Conservation (phyloP, 2,888 invertebrate genomes). For the Tipula lateralis region DNA sequence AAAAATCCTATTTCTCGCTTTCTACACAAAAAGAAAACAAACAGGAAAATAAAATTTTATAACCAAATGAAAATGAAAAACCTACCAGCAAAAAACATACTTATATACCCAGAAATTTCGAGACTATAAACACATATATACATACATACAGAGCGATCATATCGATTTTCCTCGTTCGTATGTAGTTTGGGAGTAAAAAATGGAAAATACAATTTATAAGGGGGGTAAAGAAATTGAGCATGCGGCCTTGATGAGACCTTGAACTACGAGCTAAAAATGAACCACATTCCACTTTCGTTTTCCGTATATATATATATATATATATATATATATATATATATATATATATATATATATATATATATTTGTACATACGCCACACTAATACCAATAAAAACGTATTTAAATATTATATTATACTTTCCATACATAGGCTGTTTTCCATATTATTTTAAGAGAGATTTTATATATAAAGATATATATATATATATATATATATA, state of each 20-base stretch:
- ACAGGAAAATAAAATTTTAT: background rate
- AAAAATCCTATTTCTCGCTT: background rate
- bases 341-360: background rate
- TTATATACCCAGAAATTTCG: slow-evolving; percentile 20
- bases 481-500: background rate
- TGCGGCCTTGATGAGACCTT: slow-evolving; percentile 46
- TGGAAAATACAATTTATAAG: background rate
- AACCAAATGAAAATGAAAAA: background rate
- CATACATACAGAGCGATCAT: background rate
- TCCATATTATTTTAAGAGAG: too few relatives aligned
- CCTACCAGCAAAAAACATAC: background rate
- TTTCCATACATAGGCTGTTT: background rate
- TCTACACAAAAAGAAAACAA: background rate
- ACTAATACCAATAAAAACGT: background rate
- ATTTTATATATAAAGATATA: too few relatives aligned
- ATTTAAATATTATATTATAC: background rate
- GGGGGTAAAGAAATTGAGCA: slow-evolving; percentile 39
- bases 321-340: background rate
- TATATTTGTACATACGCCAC: background rate
- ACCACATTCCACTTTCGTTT: slow-evolving; percentile 31
- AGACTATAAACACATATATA: slow-evolving; percentile 19
- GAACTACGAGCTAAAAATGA: slow-evolving; percentile 41
- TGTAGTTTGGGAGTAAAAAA: background rate
- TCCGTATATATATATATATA: background rate
- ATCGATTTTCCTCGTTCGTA: slow-evolving; percentile 3